These are phyloP conservation scores for Ranitomeya variabilis DNA, from an alignment of 2,113 vertebrate genomes.

Conservation along the genomic window DNA sequence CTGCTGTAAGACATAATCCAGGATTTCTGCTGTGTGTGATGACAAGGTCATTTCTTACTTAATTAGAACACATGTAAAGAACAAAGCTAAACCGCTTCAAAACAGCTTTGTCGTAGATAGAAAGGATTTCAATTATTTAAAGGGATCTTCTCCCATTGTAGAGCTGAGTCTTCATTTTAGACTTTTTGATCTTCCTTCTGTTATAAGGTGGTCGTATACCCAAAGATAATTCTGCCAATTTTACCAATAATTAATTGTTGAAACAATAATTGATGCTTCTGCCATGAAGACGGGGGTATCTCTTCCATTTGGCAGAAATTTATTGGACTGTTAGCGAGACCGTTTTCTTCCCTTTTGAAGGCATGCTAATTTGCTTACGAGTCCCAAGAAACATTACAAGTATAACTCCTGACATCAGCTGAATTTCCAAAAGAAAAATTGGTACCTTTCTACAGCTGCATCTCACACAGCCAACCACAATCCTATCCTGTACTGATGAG, in stretches of 20 bases:
- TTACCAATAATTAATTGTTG: background rate
- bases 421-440: no score
- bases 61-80: conserved; percentile 88
- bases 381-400: no score
- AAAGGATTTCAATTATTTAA: conserved; percentile 94
- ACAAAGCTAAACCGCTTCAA: conserved; percentile 91
- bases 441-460: no score
- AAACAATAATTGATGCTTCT: background rate
- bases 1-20: conserved; percentile 83
- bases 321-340: no score
- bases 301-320: background rate
- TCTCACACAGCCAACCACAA: no score
- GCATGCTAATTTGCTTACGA: no score
- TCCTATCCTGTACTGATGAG: no score
- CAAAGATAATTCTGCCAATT: background rate
- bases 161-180: conserved; percentile 75
- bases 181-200: conserved; percentile 50
- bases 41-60: conserved; percentile 83
- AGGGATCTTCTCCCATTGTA: conserved; percentile 83
- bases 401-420: no score
- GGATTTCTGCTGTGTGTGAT: conserved; percentile 83
- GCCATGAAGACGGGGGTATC: background rate
- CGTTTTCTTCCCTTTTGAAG: no score
- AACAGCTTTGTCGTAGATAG: conserved; percentile 95
- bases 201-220: background rate